A percentile compares a stretch with the other conserved stretches of the same genome.
phyloP scores from a whole-genome alignment of 2,113 vertebrate genomes.

The Burhinus bistriatus region DNA sequence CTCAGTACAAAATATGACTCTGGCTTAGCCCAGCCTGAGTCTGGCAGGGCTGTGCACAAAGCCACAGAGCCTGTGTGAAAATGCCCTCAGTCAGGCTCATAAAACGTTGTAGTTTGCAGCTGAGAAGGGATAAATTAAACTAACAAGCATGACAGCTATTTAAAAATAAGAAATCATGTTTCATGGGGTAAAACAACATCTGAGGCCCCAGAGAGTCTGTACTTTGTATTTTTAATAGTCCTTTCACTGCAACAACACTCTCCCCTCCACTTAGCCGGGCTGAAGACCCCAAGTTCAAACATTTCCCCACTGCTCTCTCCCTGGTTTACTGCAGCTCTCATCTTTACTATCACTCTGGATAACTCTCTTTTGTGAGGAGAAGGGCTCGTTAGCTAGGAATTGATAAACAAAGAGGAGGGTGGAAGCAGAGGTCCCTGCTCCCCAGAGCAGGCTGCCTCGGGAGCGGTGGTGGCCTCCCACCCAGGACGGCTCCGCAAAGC shows the following conservation, averaged over 20 bases:
- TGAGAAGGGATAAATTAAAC: slow-evolving; percentile 68
- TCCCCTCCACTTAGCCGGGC: not conserved
- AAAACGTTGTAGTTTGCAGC: slow-evolving; percentile 62
- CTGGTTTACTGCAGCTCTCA: slow-evolving; percentile 33
- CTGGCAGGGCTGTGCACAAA: slow-evolving; percentile 9
- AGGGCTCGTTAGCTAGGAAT: slow-evolving; percentile 21
- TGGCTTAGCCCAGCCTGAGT: slow-evolving; percentile 14
- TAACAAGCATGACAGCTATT: slow-evolving; percentile 67
- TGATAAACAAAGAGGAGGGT: slow-evolving; percentile 41
- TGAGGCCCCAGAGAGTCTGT: slow-evolving; percentile 65
- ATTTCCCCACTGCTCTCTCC: not conserved
- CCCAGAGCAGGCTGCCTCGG: not conserved
- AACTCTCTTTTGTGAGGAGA: not conserved
- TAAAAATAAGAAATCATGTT: slow-evolving; percentile 64
- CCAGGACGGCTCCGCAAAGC: not conserved
- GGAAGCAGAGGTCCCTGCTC: slow-evolving; percentile 9
- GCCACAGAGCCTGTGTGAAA: slow-evolving; percentile 16
- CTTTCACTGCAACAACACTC: slow-evolving; percentile 48
- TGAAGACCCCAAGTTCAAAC: slow-evolving; percentile 49
- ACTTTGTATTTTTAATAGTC: slow-evolving; percentile 59
- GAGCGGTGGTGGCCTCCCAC: not conserved
- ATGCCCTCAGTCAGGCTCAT: slow-evolving; percentile 48
- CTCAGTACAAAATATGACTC: not conserved
- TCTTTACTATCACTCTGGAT: slow-evolving; percentile 45
- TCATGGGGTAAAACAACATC: slow-evolving; percentile 62